Conservation (phyloP, 23 tunicate species). For the Styela clava region DNA sequence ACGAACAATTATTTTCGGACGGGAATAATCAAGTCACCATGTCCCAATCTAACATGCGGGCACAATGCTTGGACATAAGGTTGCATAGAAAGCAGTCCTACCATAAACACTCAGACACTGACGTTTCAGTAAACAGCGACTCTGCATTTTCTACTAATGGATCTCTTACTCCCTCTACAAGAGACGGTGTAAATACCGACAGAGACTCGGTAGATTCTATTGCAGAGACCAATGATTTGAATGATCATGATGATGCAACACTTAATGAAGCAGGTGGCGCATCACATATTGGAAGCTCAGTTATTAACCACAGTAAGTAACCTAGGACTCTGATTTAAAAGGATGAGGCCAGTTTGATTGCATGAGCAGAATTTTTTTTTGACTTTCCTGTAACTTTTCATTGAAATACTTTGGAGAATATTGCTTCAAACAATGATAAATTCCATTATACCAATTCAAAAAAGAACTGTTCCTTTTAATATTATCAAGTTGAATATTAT, state of each 20-base stretch:
- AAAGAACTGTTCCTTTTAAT: too few species aligned
- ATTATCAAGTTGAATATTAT: too few species aligned
- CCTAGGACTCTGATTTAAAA: too few species aligned
- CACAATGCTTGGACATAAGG: background rate
- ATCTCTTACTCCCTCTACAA: slow-evolving; percentile 7
- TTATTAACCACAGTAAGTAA: too few species aligned
- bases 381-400: too few species aligned
- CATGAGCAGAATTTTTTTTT: too few species aligned
- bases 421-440: too few species aligned
- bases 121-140: slow-evolving; percentile 10
- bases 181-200: slow-evolving; percentile 15
- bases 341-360: too few species aligned
- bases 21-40: background rate
- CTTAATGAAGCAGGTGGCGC: too few species aligned
- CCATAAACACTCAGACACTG: slow-evolving; percentile 7
- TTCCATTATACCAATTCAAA: too few species aligned
- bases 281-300: too few species aligned
- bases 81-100: background rate
- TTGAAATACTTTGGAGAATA: too few species aligned
- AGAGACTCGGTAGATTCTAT: slow-evolving; percentile 11
- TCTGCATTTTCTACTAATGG: slow-evolving; percentile 15
- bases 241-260: background rate
- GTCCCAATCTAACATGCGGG: background rate
- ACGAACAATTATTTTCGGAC: background rate
- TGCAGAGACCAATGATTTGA: background rate